These are phyloP conservation scores for Anoplius nigerrimus DNA, from an alignment of 2,888 invertebrate species.

Conservation along the genomic window DNA sequence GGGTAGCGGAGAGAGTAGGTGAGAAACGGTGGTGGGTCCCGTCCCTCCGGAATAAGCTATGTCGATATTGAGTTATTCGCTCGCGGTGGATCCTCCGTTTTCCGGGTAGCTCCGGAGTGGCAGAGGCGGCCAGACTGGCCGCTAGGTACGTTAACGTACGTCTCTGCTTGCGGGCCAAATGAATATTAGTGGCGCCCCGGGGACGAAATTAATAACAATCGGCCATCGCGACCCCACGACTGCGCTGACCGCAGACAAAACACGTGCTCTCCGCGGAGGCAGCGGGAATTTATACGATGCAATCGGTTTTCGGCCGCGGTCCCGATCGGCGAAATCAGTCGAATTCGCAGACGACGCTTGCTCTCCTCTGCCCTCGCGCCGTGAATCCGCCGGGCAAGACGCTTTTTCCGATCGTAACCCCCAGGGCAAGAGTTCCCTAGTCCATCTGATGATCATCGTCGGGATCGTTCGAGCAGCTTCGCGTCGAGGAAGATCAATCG, in stretches of 20 bases:
- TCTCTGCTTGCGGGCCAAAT: constrained; percentile 63
- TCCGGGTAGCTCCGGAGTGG: constrained; percentile 38
- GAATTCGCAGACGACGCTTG: constrained; percentile 29
- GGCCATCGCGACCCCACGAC: constrained; percentile 40
- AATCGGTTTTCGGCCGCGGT: constrained; percentile 18
- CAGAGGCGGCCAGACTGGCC: constrained; percentile 24
- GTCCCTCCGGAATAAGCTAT: constrained; percentile 55
- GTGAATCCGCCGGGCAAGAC: constrained; percentile 15
- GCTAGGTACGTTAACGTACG: constrained; percentile 49
- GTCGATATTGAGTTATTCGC: constrained; percentile 73
- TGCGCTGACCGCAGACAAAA: constrained; percentile 49
- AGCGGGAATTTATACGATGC: constrained; percentile 49
- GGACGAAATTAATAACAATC: constrained; percentile 71
- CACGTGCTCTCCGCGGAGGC: constrained; percentile 34
- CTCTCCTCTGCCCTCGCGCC: constrained; percentile 16
- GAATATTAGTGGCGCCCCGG: constrained; percentile 72
- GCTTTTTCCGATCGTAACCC: too few species aligned
- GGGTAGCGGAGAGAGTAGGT: constrained; percentile 26
- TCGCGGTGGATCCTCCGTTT: constrained; percentile 55
- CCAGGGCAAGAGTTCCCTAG: too few species aligned
- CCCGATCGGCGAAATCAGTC: constrained; percentile 41
- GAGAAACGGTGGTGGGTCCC: constrained; percentile 44
- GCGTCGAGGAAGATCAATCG: too few species aligned
- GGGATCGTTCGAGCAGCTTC: too few species aligned
- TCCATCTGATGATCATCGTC: too few species aligned